Evolutionary conservation across 2,113 vertebrate species (phyloP).

Genomic region (Lontra canadensis): DNA sequence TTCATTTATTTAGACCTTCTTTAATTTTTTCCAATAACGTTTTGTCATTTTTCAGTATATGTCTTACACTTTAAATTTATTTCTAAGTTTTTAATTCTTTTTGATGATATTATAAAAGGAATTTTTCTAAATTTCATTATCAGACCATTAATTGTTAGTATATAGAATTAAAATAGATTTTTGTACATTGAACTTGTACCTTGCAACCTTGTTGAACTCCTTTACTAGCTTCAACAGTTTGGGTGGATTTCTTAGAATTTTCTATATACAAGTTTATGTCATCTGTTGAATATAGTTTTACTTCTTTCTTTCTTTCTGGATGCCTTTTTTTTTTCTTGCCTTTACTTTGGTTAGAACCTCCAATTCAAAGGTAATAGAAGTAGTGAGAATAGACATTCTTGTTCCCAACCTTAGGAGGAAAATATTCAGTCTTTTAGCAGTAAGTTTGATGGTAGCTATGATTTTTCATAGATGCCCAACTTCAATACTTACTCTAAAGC

Average conservation of each 20-base stretch:
- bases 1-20: neutral
- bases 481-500: neutral
- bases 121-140: neutral
- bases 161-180: neutral
- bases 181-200: neutral
- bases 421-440: neutral
- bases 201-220: neutral
- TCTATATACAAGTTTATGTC: neutral
- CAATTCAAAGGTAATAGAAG: neutral
- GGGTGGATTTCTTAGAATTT: neutral
- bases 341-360: neutral
- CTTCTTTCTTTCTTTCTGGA: neutral
- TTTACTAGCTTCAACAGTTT: neutral
- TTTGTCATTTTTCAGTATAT: conserved; percentile 29
- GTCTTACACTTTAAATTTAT: conserved; percentile 3
- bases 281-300: neutral
- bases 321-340: neutral
- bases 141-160: neutral
- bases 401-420: too few species aligned
- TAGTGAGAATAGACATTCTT: neutral
- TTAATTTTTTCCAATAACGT: neutral
- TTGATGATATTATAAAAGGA: neutral
- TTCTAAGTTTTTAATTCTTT: neutral
- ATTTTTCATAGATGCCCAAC: neutral
- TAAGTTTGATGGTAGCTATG: conserved; percentile 5